These are phyloP conservation scores for Irena cyanogastra DNA, from an alignment of 2,113 vertebrate genomes.

Conservation along the genomic window DNA sequence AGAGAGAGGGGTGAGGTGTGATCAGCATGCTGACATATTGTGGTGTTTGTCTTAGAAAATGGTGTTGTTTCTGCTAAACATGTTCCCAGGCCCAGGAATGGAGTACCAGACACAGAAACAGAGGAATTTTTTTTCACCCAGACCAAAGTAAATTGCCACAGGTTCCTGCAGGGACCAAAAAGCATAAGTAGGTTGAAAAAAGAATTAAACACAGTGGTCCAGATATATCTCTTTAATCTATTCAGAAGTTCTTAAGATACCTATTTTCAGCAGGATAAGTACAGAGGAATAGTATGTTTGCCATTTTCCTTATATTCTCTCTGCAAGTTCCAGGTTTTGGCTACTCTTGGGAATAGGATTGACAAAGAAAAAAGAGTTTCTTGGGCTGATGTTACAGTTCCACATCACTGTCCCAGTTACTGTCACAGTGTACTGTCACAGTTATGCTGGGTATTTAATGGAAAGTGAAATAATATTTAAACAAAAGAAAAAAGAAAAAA, in stretches of 20 bases:
- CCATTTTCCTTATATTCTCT: background rate
- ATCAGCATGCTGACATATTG: rapidly evolving
- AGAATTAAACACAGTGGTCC: background rate
- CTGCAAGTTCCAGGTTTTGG: background rate
- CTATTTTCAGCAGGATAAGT: background rate
- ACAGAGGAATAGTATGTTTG: background rate
- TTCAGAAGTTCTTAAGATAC: background rate
- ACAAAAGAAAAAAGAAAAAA: background rate
- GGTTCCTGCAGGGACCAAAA: background rate
- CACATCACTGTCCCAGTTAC: no score
- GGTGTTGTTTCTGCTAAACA: background rate
- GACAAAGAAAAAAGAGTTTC: background rate
- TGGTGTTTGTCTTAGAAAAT: background rate
- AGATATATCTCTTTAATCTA: background rate
- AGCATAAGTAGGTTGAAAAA: background rate
- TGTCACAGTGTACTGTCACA: rapidly evolving
- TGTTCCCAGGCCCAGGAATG: background rate
- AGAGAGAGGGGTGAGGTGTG: rapidly evolving
- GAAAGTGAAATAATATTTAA: background rate
- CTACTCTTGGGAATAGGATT: background rate
- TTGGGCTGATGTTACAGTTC: background rate
- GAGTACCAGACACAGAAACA: background rate
- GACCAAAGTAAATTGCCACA: background rate
- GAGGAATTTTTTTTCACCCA: background rate
- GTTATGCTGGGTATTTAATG: background rate